These are phyloP conservation scores for Arizona elegans DNA, from an alignment of 2,113 vertebrate species.

Conservation along the genomic window DNA sequence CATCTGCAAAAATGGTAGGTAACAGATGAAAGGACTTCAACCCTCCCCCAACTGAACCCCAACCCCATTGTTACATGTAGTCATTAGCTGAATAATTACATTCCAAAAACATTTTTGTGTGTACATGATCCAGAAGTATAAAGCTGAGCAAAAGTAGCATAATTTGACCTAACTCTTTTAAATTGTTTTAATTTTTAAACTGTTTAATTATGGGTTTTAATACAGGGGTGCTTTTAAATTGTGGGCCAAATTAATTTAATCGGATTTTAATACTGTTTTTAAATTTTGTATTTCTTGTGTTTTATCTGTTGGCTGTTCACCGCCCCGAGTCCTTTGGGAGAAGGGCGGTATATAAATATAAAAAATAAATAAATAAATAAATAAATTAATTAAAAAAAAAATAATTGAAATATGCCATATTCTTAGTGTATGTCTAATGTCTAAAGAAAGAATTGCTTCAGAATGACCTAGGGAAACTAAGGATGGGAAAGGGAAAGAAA, in stretches of 20 bases:
- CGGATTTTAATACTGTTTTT: too few relatives aligned
- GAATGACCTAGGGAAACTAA: neutral
- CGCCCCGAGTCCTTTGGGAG: too few relatives aligned
- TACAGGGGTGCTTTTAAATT: too few relatives aligned
- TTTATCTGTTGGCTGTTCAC: too few relatives aligned
- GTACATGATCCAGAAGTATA: neutral
- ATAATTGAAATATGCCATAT: neutral
- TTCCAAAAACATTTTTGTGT: neutral
- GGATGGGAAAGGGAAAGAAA: neutral
- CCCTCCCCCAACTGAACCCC: neutral
- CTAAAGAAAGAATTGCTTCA: neutral
- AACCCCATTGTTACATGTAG: neutral
- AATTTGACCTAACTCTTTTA: neutral
- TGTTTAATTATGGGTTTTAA: too few relatives aligned
- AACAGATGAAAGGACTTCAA: accelerated
- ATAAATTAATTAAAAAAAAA: too few relatives aligned
- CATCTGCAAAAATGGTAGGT: slow-evolving; percentile 94
- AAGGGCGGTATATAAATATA: too few relatives aligned
- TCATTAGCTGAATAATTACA: neutral
- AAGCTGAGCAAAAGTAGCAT: neutral
- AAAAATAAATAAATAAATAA: too few relatives aligned
- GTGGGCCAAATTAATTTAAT: too few relatives aligned
- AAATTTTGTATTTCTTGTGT: too few relatives aligned
- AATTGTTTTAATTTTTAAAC: too few relatives aligned
- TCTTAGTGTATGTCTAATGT: neutral